Evolutionary conservation across 2,888 invertebrate species (phyloP).

Genomic region (Cephus rjabovi): DNA sequence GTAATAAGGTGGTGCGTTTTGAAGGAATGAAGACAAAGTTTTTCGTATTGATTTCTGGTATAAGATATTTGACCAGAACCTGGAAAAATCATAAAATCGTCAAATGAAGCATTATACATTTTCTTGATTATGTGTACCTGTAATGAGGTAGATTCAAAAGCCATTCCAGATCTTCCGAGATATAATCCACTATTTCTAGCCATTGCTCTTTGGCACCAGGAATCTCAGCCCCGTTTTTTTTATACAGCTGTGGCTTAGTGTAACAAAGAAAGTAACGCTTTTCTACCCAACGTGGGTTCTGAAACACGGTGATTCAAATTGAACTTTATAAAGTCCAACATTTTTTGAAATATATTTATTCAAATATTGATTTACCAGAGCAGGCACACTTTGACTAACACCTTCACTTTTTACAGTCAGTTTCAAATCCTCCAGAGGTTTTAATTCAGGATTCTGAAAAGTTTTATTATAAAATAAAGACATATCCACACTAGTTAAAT

Average conservation of each 20-base stretch:
- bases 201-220: constrained; percentile 75
- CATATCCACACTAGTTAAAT: not conserved
- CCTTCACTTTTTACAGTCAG: constrained; percentile 69
- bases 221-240: constrained; percentile 67
- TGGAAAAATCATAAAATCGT: constrained; percentile 48
- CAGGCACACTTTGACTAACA: constrained; percentile 70
- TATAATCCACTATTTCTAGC: constrained; percentile 73
- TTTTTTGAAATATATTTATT: not conserved
- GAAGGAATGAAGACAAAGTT: constrained; percentile 78
- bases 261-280: constrained; percentile 71
- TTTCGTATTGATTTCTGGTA: constrained; percentile 75
- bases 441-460: constrained; percentile 51
- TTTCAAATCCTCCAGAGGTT: constrained; percentile 62
- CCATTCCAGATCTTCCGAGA: constrained; percentile 77
- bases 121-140: constrained; percentile 65
- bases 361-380: constrained; percentile 69
- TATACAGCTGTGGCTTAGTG: constrained; percentile 68
- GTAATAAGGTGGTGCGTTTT: constrained; percentile 79
- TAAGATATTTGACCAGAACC: constrained; percentile 80
- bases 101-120: not conserved
- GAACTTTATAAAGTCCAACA: not conserved
- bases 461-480: not conserved
- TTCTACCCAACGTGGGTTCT: constrained; percentile 73
- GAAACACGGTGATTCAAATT: constrained; percentile 38
- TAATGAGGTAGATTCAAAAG: constrained; percentile 76